Percentiles rank a stretch among this genome's conserved stretches.
These are phyloP conservation scores for Nothura maculosa DNA, from an alignment of 2,797 vertebrate genomes.

Conservation along the genomic window DNA sequence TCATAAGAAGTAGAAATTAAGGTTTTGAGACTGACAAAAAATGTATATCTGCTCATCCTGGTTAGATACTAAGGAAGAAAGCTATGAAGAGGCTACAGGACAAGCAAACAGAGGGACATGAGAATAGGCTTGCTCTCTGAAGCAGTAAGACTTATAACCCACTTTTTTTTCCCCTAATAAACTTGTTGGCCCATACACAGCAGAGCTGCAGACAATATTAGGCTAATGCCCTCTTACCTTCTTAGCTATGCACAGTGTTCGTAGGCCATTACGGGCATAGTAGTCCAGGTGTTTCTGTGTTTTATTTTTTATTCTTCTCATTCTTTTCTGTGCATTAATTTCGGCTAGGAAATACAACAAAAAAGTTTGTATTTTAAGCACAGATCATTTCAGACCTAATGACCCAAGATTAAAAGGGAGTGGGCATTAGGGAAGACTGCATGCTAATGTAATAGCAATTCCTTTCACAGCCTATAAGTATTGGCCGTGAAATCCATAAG, in stretches of 20 bases:
- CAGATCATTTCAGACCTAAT: background rate
- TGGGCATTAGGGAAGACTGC: background rate
- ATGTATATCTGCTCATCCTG: background rate
- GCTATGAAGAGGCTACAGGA: background rate
- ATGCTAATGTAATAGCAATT: background rate
- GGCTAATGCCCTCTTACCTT: slow-evolving; percentile 82
- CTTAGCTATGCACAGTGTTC: slow-evolving; percentile 93
- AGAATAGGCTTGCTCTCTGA: background rate
- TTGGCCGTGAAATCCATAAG: background rate
- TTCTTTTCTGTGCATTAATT: slow-evolving; percentile 69
- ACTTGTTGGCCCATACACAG: background rate
- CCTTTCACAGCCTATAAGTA: background rate
- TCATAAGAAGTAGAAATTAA: background rate
- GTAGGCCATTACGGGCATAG: slow-evolving; percentile 91
- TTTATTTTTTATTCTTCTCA: slow-evolving; percentile 82
- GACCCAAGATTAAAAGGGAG: background rate
- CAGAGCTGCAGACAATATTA: background rate
- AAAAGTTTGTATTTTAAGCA: background rate
- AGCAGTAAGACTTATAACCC: background rate
- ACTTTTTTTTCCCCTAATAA: background rate
- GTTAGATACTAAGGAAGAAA: background rate
- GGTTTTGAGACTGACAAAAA: background rate
- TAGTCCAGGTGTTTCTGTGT: slow-evolving; percentile 91
- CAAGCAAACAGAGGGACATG: background rate
- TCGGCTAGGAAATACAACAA: slow-evolving; percentile 76